Evolutionary conservation across 1,140 invertebrate species (phyloP), one percentile per base, ranked within the genome.

Genomic region (Macrotrachela quadricornifera): DNA sequence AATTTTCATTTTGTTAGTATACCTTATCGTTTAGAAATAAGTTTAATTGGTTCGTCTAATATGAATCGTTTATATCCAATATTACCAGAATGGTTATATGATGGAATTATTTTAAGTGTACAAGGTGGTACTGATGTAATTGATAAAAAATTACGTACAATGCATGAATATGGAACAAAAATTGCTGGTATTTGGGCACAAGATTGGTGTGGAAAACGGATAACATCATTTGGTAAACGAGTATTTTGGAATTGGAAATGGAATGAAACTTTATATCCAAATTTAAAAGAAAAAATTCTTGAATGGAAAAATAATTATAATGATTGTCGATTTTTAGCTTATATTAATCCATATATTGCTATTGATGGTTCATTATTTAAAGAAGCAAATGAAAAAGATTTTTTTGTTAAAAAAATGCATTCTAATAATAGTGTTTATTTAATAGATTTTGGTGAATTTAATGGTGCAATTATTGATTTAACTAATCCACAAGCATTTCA

Each of bases 221-320:
- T 59, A n/a, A 72, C 69, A 12, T 55, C 60, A 10, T 69, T 72
- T 50, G 70, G 70, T 13, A 58, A 62, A 14, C 56, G 70, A 11
- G 61, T 72, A 3, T 70, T 67, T 57, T 72, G 70, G 70, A 65
- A 72, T 59, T 72, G 70, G 70, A 57, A 60, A 49, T 70, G 68
- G 69, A 68, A 69, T 56, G 37, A 41, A 15, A 60, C 58, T 11
- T 59, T 55, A 10, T 70, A 70, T 54, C 63, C 66, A 45, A 58
- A 65, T 67, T 42, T 36, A 21, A n/a, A 12, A 11, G 11, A 13
- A 18, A 36, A 18, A 13, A 49, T 46, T 18, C 10, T 2, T 15
- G n/a, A 50, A 15, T 54, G 12, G 10, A 46, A 58, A 9, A 57
- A 70, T 21, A 59, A 55, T 14, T 50, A 59, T 10, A 51, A 64